Conservation (phyloP, 2,797 vertebrate genomes). For the Pangasius krempfi region DNA sequence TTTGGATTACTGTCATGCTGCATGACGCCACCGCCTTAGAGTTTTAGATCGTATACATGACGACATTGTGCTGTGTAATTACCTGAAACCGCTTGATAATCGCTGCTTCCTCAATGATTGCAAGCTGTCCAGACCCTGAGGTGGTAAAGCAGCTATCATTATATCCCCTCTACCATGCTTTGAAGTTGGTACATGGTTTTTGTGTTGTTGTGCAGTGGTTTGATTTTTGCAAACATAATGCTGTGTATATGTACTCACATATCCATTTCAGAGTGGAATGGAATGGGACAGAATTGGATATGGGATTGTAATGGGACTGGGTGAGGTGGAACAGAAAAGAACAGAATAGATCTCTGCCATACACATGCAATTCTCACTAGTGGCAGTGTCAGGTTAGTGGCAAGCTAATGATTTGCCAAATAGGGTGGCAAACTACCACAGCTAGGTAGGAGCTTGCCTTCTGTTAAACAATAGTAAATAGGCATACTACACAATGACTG, state of each 20-base stretch:
- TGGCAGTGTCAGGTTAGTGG: background rate
- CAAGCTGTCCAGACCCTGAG: slow-evolving; percentile 21
- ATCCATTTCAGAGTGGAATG: background rate
- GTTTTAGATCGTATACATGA: background rate
- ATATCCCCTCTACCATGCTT: background rate
- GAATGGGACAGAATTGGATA: background rate
- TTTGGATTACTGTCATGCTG: background rate
- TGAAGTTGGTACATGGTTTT: slow-evolving; percentile 9
- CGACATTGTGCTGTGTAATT: slow-evolving; percentile 13
- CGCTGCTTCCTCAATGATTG: slow-evolving; percentile 3
- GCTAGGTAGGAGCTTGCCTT: background rate
- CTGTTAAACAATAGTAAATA: background rate
- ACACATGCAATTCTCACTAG: background rate
- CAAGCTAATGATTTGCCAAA: background rate
- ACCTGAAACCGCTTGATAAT: slow-evolving; percentile 10
- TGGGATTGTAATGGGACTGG: too few relatives aligned
- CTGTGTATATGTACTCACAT: background rate
- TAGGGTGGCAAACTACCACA: background rate
- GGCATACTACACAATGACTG: too few relatives aligned
- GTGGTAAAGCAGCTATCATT: background rate
- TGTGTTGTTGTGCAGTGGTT: background rate
- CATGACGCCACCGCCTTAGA: background rate
- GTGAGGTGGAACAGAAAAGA: background rate
- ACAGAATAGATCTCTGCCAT: background rate
- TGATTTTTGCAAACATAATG: background rate